Conservation (phyloP, 2,797 vertebrate species). For the Rhinoraja longicauda region DNA sequence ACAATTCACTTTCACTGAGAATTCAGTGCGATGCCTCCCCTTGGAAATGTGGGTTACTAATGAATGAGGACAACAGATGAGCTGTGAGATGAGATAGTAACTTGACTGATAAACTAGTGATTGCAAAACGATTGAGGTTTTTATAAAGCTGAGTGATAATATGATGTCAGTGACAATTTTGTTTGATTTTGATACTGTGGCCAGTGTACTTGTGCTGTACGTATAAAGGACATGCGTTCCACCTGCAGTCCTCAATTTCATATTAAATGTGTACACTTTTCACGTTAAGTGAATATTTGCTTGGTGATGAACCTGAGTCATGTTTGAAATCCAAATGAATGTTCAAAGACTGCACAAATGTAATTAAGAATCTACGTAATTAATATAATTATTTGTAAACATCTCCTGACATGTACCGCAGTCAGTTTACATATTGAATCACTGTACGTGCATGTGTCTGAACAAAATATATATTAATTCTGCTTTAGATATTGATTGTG, state of each 20-base stretch:
- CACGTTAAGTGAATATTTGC: neutral
- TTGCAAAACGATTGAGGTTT: neutral
- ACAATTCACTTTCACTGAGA: neutral
- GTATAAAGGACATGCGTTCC: neutral
- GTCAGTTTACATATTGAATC: slow-evolving; percentile 13
- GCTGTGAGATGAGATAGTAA: neutral
- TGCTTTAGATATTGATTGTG: neutral
- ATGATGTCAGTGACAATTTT: neutral
- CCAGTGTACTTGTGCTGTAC: neutral
- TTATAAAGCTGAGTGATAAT: neutral
- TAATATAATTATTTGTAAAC: neutral
- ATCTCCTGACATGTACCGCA: neutral
- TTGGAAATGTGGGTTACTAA: neutral
- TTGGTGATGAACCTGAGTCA: neutral
- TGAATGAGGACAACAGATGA: slow-evolving; percentile 32
- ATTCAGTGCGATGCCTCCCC: neutral
- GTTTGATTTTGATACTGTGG: neutral
- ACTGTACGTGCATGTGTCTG: neutral
- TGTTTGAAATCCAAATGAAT: neutral
- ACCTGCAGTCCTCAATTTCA: neutral
- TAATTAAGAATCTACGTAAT: neutral
- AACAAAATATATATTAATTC: neutral
- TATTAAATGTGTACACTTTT: neutral
- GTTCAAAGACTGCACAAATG: neutral
- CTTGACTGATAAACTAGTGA: neutral